Evolutionary conservation across 2,888 invertebrate genomes (phyloP), one percentile per base, ranked within the genome.

Genomic region (Aporophyla nigra): DNA sequence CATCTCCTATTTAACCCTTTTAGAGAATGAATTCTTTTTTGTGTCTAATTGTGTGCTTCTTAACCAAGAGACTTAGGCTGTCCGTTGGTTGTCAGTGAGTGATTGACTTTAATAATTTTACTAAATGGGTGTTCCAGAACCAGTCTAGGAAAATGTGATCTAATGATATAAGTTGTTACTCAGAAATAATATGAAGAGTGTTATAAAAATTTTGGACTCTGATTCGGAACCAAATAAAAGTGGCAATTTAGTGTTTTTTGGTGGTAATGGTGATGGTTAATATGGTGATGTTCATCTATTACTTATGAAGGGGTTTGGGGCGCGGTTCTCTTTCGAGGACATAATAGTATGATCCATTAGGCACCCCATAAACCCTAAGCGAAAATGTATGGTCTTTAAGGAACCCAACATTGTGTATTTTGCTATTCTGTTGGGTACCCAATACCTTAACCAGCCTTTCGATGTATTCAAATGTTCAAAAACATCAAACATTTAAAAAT

Each of bases 231-330:
- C 10, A 10, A 21, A 5, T 10, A 24, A 53, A 21, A n/a, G n/a
- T 33, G 21, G 2, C 16, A 70, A n/a, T 19, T n/a, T 19, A 46
- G 2, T 46, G 14, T 24, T 12, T 27, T 3, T 46, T 46, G n/a
- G 0, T n/a, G 14, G 19, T 70, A 70, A 69, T 40, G 24, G 40
- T 69, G 33, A 69, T 40, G 24, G 40, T 69, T 33, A 66, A 33
- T 70, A 27, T n/a, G 49, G 19, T 67, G n/a, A 16, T 66, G 46
- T 49, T 40, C 12, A 27, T 65, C 12, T 3, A 16, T 7, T 43
- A 59, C 19, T 10, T 12, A 33, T 9, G 2, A 46, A 46, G 43
- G 43, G 43, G 33, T 33, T 33, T 33, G 3, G 33, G 33, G 33
- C 33, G 33, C 33, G 33, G 1, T 2, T 33, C 33, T 33, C 54